Evolutionary conservation across 2,113 vertebrate genomes (phyloP), one percentile per base, ranked within the genome.

Genomic region (Pionites leucogaster): DNA sequence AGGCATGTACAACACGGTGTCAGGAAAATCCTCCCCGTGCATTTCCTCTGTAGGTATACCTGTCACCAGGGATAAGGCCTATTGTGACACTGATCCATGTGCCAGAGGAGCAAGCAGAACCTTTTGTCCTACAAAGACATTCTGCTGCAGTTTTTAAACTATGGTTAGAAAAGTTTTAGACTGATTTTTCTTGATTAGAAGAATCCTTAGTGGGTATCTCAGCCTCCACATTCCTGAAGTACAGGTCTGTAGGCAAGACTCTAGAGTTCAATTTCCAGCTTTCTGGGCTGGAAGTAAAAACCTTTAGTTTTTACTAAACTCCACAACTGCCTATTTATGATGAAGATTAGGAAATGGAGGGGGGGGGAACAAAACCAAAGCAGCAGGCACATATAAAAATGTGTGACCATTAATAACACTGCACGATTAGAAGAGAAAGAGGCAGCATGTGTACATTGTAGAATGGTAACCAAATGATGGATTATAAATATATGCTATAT

Each of bases 1-100:
- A 3, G 35, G 23, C n/a, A 33, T 0, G 1, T 7, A 9, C 7
- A 42, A 64, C 23, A 29, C 41, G 18, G 0, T 24, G 2, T 18
- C 2, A 7, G 68, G 59, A 39, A 71, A 82, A 62, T 5, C 10
- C 67, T 52, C 75, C 20, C 1, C 2, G 0, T 18, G 2, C 4
- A 9, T 22, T 42, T 42, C 41, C 27, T 31, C 71, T 5, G 8
- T 1, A 29, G 75, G n/a, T 20, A 11, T 25, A 75, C 20, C 49
- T 7, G 0, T 7, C 23, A 41, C 53, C 41, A 24, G 5, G 7
- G 24, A 4, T 7, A 18, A 72, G 57, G 29, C 12, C 15, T 50
- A 5, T 9, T 3, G 0, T 4, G 24, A 19, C 33, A 27, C 19
- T 20, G 42, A 37, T 24, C 28, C 12, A 2, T 8, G 44, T 53